Percentiles rank a stretch among this genome's conserved stretches.
Evolutionary conservation across 2,113 vertebrate species (phyloP).

Genomic region (Tylochromis polylepis): DNA sequence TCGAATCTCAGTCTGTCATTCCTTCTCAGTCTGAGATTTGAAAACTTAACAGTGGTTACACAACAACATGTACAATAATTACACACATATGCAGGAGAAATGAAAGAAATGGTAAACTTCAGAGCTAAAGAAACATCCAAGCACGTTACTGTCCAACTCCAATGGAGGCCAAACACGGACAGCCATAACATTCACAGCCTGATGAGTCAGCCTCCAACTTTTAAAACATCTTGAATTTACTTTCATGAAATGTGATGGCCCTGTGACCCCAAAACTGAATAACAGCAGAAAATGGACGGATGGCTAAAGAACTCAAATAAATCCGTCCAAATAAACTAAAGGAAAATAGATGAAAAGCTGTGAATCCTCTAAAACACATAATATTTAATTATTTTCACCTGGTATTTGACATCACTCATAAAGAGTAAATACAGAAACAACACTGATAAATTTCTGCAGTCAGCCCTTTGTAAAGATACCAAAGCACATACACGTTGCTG

Average conservation of each 20-base stretch:
- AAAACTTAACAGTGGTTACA: neutral
- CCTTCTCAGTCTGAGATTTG: neutral
- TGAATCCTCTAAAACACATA: neutral
- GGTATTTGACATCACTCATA: neutral
- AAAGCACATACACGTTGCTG: neutral
- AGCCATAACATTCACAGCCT: neutral
- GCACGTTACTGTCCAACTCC: neutral
- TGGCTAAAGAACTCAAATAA: neutral
- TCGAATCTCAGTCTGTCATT: neutral
- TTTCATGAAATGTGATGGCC: neutral
- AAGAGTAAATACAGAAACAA: neutral
- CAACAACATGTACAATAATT: neutral
- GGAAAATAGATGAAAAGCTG: neutral
- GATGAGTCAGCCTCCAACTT: neutral
- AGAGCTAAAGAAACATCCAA: neutral
- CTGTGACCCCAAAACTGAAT: neutral
- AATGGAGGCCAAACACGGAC: neutral
- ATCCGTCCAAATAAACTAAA: neutral
- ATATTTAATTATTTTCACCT: neutral
- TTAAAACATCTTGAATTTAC: neutral
- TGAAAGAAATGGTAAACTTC: neutral
- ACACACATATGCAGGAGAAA: neutral
- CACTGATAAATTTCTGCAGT: neutral
- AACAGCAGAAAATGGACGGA: neutral
- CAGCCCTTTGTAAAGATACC: neutral